A percentile compares a stretch with the other conserved stretches of the same genome.
phyloP scores from a whole-genome alignment of 2,797 vertebrate species.

The Brachymystax lenok region DNA sequence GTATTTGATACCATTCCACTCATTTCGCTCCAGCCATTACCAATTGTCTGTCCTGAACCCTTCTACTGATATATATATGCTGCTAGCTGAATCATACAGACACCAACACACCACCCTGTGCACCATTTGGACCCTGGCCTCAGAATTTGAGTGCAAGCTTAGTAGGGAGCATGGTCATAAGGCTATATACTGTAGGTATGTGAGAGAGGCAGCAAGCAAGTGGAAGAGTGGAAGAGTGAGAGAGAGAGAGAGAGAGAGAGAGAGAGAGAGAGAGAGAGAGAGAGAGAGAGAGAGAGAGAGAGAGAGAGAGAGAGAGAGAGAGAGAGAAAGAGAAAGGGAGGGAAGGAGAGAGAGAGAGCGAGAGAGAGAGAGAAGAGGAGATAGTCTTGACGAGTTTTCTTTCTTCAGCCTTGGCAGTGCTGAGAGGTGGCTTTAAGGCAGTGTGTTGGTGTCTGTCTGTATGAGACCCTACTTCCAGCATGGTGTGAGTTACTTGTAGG shows the following conservation, averaged over 20 bases:
- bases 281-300: too few species aligned
- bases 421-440: too few species aligned
- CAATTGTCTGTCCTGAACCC: too few species aligned
- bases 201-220: conserved; percentile 12
- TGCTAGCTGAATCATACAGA: not conserved
- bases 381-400: conserved; percentile 2
- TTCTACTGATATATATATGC: not conserved
- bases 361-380: not conserved
- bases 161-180: conserved; percentile 43
- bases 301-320: too few species aligned
- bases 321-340: too few species aligned
- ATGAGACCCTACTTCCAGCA: not conserved
- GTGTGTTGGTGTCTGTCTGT: conserved; percentile 6
- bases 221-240: conserved; percentile 75
- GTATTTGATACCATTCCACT: too few species aligned
- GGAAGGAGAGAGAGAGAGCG: too few species aligned
- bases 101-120: not conserved
- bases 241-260: too few species aligned
- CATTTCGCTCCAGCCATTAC: too few species aligned
- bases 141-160: conserved; percentile 41
- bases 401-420: conserved; percentile 50
- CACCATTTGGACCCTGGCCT: conserved; percentile 21
- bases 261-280: too few species aligned
- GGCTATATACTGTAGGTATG: conserved; percentile 9
- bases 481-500: too few species aligned